Evolutionary conservation across 2,797 vertebrate genomes (phyloP), one percentile per base, ranked within the genome.

Genomic region (Hyperoplus lanceolatus): DNA sequence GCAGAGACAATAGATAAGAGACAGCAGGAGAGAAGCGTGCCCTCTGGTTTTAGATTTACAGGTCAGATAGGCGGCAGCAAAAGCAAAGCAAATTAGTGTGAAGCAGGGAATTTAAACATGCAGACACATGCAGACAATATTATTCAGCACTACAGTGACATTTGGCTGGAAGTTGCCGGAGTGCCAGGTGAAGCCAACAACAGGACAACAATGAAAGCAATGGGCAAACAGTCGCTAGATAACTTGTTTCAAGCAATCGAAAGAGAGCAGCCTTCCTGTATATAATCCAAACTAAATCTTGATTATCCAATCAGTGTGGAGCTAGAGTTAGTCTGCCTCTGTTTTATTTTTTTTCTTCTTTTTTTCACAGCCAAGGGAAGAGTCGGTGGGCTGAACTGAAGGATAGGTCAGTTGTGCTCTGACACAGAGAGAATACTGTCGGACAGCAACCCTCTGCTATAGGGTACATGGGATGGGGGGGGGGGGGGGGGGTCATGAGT

Each of bases 371-470:
- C 38, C 57, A 60, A 45, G 63, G n/a, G 67, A 21, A 66, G 38
- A 75, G 63, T 64, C 16, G 7, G 16, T 51, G 18, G 66, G 45
- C 76, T 83, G 73, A 39, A 66, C 66, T 79, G 10, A 77, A 79
- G 59, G 62, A 80, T 81, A 90, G 72, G 49, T 70, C 53, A 64
- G 65, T 51, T 63, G n/a, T 61, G 29, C 59, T 79, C 60, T 55
- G 51, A 73, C 46, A 65, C 21, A 74, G 64, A 81, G 79, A 81
- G 56, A 75, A 64, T 83, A 66, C 65, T 18, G 29, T 68, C 82
- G 58, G 56, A 72, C 82, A 81, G 75, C 59, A 71, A 75, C 58
- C 60, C 77, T 82, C 73, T 80, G 64, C 78, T 65, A 70, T 51
- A 56, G 70, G 71, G 65, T 67, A 41, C 53, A 67, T 18, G 21